Base-by-base conservation (phyloP, 1,140 invertebrate species). In the Lepidurus apus region DNA sequence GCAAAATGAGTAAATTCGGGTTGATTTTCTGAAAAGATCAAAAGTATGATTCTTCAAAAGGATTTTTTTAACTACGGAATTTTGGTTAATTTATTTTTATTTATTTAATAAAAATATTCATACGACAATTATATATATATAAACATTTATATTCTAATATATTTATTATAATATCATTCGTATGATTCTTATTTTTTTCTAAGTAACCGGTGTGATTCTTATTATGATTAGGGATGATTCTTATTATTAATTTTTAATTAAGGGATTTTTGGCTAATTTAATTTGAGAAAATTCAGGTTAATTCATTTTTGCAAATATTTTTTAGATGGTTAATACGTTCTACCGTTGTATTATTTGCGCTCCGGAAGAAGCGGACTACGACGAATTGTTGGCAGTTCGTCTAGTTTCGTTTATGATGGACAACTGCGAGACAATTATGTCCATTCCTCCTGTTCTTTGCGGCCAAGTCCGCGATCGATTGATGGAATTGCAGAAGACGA, bases 281-380 rank as follows among this genome's bases (percentile, higher is more conserved):
- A 34, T 34, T 34, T 34, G 34, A 34, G 34, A 4, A 34, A 34
- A 34, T 34, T 3, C 34, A 34, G 34, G 34, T 34, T 34, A 34
- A 34, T 34, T 7, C 42, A 45, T 21, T 24, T 17, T 78, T 43
- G 65, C 8, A 34, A 34, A 34, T 34, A 34, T 42, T 34, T 53
- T 34, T 24, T 73, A 80, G 79, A 80, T 80, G 79, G 73, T 80
- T 10, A 77, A 77, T 65, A 80, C 79, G 11, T 80, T 80, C 42
- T 78, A 80, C 43, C 79, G 79, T n/a, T 80, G 79, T 47, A 80
- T 80, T 74, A 43, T 80, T 17, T 78, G 79, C 21, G 42, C 79
- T 7, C 21, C 53, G 6, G 75, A 76, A 42, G 79, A 80, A 77
- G 75, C 73, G 5, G 79, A 80, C 43, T 80, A 80, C 76, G 79